Evolutionary conservation across 2,797 vertebrate species (phyloP).

Genomic region (Huso huso): DNA sequence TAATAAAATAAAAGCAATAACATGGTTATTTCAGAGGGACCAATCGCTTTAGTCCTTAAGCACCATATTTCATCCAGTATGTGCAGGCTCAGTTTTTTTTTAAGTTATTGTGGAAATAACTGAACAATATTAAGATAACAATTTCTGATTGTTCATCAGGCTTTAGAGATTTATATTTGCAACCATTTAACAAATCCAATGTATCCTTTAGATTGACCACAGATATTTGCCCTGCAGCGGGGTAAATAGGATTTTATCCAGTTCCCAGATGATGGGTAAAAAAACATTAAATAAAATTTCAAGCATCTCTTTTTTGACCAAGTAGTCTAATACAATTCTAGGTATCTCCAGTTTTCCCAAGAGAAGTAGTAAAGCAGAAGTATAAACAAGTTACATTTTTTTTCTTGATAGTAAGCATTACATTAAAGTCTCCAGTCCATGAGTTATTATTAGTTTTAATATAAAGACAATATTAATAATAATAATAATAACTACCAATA

Average conservation of each 20-base stretch:
- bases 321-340: too few relatives aligned
- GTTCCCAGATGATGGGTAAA: background rate
- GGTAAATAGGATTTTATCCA: constrained; percentile 61
- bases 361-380: too few relatives aligned
- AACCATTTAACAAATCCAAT: constrained; percentile 58
- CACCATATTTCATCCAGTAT: constrained; percentile 62
- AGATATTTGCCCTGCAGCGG: constrained; percentile 65
- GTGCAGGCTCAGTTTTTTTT: constrained; percentile 51
- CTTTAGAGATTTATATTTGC: constrained; percentile 56
- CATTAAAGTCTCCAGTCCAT: too few relatives aligned
- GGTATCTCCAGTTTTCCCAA: too few relatives aligned
- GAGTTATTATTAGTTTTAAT: too few relatives aligned
- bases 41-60: constrained; percentile 60
- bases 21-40: constrained; percentile 79
- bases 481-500: too few relatives aligned
- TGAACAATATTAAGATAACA: constrained; percentile 82
- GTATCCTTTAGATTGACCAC: constrained; percentile 73
- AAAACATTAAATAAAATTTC: background rate
- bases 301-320: background rate
- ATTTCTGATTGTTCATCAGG: constrained; percentile 75
- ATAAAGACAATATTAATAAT: too few relatives aligned
- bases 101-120: constrained; percentile 87
- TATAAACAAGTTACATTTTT: too few relatives aligned
- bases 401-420: too few relatives aligned
- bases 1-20: constrained; percentile 93